Conservation (phyloP, 1,140 invertebrate species). For the Patella vulgata region DNA sequence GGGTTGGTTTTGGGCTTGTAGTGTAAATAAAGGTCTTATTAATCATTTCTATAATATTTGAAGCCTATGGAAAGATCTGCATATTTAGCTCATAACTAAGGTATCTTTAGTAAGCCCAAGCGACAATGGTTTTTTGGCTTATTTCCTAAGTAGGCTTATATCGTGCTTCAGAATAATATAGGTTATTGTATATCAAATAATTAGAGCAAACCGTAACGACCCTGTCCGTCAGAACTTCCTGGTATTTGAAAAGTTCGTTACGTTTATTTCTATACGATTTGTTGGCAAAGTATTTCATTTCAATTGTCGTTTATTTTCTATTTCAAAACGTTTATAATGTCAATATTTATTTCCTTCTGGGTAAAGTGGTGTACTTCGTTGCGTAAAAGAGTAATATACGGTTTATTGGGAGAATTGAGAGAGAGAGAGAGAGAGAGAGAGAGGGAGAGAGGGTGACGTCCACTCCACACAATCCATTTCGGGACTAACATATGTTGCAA, state of each 20-base stretch:
- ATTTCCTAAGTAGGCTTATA: too few relatives aligned
- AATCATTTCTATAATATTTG: too few relatives aligned
- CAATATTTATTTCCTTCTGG: not conserved
- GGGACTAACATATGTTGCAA: too few relatives aligned
- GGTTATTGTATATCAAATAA: not conserved
- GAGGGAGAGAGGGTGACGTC: constrained; percentile 2
- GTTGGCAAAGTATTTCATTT: not conserved
- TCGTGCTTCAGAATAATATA: too few relatives aligned
- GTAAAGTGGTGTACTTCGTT: not conserved
- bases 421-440: not conserved
- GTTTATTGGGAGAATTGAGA: not conserved
- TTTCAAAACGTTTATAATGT: not conserved
- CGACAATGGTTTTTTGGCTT: too few relatives aligned
- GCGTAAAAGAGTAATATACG: not conserved
- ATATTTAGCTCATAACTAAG: too few relatives aligned
- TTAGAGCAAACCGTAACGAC: not conserved
- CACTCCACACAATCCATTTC: too few relatives aligned
- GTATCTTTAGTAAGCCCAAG: too few relatives aligned
- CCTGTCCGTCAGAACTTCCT: not conserved
- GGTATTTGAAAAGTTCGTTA: not conserved
- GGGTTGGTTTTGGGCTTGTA: too few relatives aligned
- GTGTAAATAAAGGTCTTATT: too few relatives aligned
- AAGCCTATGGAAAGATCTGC: too few relatives aligned
- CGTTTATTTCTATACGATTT: not conserved
- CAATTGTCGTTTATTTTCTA: not conserved